phyloP scores from a whole-genome alignment of 1,140 invertebrate genomes.

The Drosophila cardini region DNA sequence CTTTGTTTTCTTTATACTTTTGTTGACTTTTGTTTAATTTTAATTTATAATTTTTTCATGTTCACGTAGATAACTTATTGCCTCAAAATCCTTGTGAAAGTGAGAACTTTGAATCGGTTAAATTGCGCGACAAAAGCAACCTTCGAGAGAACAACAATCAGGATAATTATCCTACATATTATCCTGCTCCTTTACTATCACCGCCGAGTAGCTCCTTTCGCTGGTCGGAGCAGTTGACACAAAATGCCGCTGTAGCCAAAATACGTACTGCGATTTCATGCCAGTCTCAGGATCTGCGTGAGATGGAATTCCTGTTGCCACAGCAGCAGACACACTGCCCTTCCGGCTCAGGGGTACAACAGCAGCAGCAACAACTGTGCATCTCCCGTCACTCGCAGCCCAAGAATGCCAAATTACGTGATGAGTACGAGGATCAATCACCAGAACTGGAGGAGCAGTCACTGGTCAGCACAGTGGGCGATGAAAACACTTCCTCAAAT shows the following conservation, averaged over 20 bases:
- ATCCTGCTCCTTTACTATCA: constrained; percentile 56
- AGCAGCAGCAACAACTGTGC: constrained; percentile 46
- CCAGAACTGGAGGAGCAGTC: constrained; percentile 24
- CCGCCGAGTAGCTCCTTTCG: constrained; percentile 53
- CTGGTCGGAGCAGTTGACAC: constrained; percentile 76
- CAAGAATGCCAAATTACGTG: constrained; percentile 66
- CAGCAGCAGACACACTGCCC: constrained; percentile 44
- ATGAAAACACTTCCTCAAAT: constrained; percentile 60
- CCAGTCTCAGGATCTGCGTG: constrained; percentile 67
- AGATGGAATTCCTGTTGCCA: constrained; percentile 85
- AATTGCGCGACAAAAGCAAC: constrained; percentile 50
- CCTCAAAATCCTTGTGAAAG: constrained; percentile 39
- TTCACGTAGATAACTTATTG: constrained; percentile 62
- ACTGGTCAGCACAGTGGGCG: constrained; percentile 34
- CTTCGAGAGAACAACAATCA: constrained; percentile 53
- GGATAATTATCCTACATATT: constrained; percentile 56
- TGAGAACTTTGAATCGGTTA: constrained; percentile 43
- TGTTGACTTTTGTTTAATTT: constrained; percentile 40
- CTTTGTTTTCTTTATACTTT: constrained; percentile 49
- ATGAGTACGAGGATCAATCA: constrained; percentile 49
- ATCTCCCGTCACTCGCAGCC: constrained; percentile 75
- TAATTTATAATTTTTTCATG: constrained; percentile 29
- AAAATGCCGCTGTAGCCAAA: constrained; percentile 77
- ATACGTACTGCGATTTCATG: constrained; percentile 77
- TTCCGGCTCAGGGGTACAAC: background rate